Evolutionary conservation across 1,140 invertebrate genomes (phyloP).

Genomic region (Drosophila persimilis): DNA sequence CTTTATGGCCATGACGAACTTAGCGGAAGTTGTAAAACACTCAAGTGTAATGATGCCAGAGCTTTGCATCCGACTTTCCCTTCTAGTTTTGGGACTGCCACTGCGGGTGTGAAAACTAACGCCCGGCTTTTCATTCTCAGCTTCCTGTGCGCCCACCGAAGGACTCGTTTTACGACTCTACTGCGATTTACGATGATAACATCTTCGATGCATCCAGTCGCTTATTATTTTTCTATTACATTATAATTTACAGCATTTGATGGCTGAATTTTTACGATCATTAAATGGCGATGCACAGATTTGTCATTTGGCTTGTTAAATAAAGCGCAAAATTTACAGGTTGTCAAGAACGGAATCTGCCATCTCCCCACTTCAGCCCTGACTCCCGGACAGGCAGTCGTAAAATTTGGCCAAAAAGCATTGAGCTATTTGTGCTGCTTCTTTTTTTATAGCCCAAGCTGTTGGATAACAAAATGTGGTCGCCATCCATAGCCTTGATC

Average conservation of each 20-base stretch:
- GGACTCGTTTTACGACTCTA: conserved; percentile 62
- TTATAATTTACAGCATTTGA: conserved; percentile 69
- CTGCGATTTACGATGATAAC: conserved; percentile 69
- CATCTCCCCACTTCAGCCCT: background rate
- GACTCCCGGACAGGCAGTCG: conserved; percentile 15
- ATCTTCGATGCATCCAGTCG: conserved; percentile 57
- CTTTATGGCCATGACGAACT: conserved; percentile 68
- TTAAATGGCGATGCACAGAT: conserved; percentile 65
- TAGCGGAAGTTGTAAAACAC: conserved; percentile 80
- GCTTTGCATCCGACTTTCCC: conserved; percentile 31
- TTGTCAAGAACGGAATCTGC: conserved; percentile 19
- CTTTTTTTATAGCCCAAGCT: conserved; percentile 62
- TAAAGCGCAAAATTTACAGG: conserved; percentile 71
- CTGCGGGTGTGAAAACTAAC: conserved; percentile 71
- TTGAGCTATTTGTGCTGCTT: conserved; percentile 62
- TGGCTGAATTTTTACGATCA: conserved; percentile 64
- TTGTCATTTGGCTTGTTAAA: conserved; percentile 63
- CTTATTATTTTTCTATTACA: conserved; percentile 79
- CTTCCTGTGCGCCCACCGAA: conserved; percentile 6
- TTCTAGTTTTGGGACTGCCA: too few species aligned
- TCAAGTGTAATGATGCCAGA: conserved; percentile 74
- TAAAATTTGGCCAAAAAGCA: conserved; percentile 53
- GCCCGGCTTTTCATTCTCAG: conserved; percentile 47
- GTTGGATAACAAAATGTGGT: conserved; percentile 43
- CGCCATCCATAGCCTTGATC: conserved; percentile 46